Evolutionary conservation across 2,888 invertebrate species (phyloP).

Genomic region (Zonitis immaculata): DNA sequence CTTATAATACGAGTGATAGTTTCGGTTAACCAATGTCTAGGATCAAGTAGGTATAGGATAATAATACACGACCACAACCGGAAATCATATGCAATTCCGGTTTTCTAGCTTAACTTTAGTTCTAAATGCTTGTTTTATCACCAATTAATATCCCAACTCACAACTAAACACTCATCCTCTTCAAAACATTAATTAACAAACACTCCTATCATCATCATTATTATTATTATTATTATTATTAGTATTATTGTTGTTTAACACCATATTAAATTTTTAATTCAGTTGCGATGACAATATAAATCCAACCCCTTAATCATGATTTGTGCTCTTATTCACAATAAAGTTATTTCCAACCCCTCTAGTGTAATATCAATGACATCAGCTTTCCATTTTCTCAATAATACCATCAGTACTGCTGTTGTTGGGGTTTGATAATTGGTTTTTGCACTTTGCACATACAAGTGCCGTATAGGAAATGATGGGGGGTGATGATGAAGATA

Average conservation of each 20-base stretch:
- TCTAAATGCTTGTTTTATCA: constrained; percentile 31
- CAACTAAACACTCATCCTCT: too few species aligned
- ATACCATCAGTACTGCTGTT: constrained; percentile 16
- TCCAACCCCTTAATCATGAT: constrained; percentile 19
- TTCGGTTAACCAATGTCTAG: constrained; percentile 14
- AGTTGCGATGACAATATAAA: constrained; percentile 9
- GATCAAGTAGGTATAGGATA: constrained; percentile 11
- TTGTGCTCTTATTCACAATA: constrained; percentile 30
- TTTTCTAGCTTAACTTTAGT: constrained; percentile 26
- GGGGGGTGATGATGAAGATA: neutral
- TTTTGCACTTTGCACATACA: constrained; percentile 24
- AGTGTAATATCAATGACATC: constrained; percentile 38
- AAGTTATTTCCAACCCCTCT: constrained; percentile 38
- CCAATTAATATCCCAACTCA: constrained; percentile 33
- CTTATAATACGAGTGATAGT: constrained; percentile 11
- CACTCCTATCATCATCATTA: too few species aligned
- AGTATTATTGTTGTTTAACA: too few species aligned
- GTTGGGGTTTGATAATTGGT: constrained; percentile 27
- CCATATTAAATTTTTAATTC: constrained; percentile 15
- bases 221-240: too few species aligned
- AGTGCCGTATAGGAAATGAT: neutral
- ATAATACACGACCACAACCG: constrained; percentile 17
- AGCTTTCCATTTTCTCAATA: constrained; percentile 36
- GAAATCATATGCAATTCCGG: constrained; percentile 31
- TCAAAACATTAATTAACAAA: neutral